Percentiles rank a stretch among this genome's conserved stretches.
Conservation (phyloP, 2,888 invertebrate genomes). For the Acanthosepion lycidas region DNA sequence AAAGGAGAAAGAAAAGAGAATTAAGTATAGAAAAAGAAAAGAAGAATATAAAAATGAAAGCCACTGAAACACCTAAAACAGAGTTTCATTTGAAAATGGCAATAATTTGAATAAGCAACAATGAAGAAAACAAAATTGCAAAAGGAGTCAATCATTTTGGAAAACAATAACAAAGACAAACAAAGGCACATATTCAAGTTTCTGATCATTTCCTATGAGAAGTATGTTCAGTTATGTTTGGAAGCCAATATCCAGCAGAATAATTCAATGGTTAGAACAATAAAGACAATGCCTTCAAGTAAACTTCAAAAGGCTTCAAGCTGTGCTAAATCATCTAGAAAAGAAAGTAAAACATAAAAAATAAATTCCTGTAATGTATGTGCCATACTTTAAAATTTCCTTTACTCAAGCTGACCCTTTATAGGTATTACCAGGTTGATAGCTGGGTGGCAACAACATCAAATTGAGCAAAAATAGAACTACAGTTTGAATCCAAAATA, state of each 20-base stretch:
- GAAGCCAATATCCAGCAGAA: neutral
- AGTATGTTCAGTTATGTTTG: neutral
- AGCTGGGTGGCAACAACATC: neutral
- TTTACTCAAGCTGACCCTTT: neutral
- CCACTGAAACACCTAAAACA: neutral
- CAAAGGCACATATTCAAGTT: neutral
- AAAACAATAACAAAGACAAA: neutral
- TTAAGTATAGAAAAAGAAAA: neutral
- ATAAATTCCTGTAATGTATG: neutral
- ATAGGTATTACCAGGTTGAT: neutral
- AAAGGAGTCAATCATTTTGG: neutral
- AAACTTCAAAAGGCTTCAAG: constrained; percentile 2
- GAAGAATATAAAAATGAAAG: neutral
- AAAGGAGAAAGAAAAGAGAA: neutral
- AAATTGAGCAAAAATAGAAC: neutral
- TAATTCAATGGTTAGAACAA: neutral
- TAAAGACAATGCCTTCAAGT: neutral
- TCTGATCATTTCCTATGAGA: neutral
- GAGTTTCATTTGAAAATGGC: neutral
- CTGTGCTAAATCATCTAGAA: neutral
- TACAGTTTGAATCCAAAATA: neutral
- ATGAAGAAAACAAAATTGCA: neutral
- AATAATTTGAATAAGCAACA: neutral
- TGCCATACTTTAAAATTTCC: neutral
- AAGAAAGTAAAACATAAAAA: neutral